Base-by-base conservation (phyloP, 2,113 vertebrate species). In the Myrmecophaga tridactyla region DNA sequence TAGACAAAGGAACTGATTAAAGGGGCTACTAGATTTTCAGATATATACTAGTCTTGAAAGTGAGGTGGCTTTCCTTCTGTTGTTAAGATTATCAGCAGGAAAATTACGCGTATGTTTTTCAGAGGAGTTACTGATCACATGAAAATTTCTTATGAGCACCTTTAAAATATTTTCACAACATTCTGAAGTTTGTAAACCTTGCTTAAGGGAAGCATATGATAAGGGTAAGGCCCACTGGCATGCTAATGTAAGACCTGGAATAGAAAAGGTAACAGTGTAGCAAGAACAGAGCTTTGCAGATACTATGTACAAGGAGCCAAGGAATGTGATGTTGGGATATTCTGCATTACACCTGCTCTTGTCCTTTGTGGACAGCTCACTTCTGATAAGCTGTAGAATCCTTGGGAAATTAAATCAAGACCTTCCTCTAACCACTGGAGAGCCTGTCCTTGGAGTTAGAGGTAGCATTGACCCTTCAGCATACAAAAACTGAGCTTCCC, bases 1-100 rank as follows among this genome's bases (percentile, higher is more conserved):
- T 1, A 92, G 46, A 81, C 6, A 69, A 92, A 92, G 41, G 80
- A 95, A 96, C 60, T 88, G 77, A 58, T 53, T 78, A 41, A 95
- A 91, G 20, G 36, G 23, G 11, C 1, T 65, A 76, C 21, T 29
- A 46, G 29, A 77, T 76, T 87, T 90, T 80, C 65, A 88, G 31
- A 27, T 29, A 39, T 31, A 56, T 48, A 87, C 12, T 14, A 6
- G 27, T 88, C 53, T 78, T 75, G 48, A 84, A 75, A 92, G 11
- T 82, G 29, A 77, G 18, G n/a, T 80, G 7, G 51, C 48, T 51
- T 53, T 53, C 18, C 36, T 84, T 85, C 90, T 67, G 4, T 48
- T 48, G 25, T 20, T 21, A 34, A 51, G 84, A 63, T 60, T 67
- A 53, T 76, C 82, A 80, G 58, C 17, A 73, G 53, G 73, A 94